Evolutionary conservation across 1,140 invertebrate species (phyloP), one percentile per base, ranked within the genome.

Genomic region (Lasioglossum albipes): DNA sequence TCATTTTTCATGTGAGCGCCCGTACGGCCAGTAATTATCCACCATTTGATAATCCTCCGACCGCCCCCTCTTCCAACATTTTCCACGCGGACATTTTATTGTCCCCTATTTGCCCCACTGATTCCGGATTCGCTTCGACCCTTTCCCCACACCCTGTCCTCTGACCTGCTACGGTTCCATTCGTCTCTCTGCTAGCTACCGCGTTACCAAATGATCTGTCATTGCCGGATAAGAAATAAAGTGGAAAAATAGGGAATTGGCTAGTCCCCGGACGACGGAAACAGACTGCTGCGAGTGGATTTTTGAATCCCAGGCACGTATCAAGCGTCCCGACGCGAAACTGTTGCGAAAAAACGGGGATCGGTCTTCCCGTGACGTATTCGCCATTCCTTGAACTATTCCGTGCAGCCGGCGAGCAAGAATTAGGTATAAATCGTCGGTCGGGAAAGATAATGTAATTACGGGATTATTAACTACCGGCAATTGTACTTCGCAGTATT

Each of bases 351-450:
- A 67, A 81, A 27, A 73, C 54, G 69, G 65, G 75, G 84, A 87
- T 83, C 81, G 69, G 64, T 81, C 84, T 87, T 79, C 69, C 69
- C 36, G 64, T 61, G 74, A 69, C 64, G 74, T 82, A 57, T 84
- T 83, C 52, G 76, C 74, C 54, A 45, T 71, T 74, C 67, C 45
- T 45, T 41, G 85, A 68, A 72, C 85, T 80, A 86, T 86, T 86
- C 57, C 66, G 81, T 54, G 65, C 85, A 86, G 64, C 85, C 80
- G 85, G 85, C 70, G 73, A 61, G 72, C 81, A 75, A 83, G 85
- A 79, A 76, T 82, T 54, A 77, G 72, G 73, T 79, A 86, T 86
- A 86, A 85, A 86, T 75, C 84, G 76, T 86, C 85, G 5, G 52
- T 16, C 52, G 3, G 18, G 81, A 85, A 80, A 85, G 76, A 86